Conservation (phyloP, 2,113 vertebrate species). For the Rutilus rutilus region DNA sequence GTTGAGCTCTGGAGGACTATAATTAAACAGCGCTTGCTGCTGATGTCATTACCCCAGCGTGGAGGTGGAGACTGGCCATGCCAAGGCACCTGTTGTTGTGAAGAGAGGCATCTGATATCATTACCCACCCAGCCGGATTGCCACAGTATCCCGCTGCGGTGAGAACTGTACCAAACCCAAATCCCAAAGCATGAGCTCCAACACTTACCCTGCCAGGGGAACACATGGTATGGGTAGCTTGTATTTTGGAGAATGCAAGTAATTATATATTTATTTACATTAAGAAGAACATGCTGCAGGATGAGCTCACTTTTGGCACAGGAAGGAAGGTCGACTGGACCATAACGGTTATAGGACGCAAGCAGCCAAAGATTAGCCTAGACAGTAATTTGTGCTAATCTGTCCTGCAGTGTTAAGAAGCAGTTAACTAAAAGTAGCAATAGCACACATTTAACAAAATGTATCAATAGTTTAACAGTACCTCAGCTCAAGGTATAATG, state of each 20-base stretch:
- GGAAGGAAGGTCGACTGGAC: conserved; percentile 5
- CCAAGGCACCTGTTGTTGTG: conserved; percentile 99
- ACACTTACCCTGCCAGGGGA: conserved; percentile 49
- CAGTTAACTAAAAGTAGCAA: not conserved
- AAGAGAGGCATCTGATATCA: conserved; percentile 99
- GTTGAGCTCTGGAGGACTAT: conserved; percentile 92
- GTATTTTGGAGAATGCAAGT: conserved; percentile 35
- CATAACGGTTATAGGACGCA: not conserved
- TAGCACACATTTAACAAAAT: not conserved
- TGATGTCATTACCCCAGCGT: conserved; percentile 99
- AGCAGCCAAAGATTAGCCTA: conserved; percentile 28
- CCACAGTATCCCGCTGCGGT: conserved; percentile 91
- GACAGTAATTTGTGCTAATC: conserved; percentile 50
- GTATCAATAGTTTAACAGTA: not conserved
- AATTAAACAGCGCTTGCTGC: conserved; percentile 97
- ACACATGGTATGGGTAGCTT: conserved; percentile 39
- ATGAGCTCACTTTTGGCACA: conserved; percentile 30
- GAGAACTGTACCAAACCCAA: conserved; percentile 95
- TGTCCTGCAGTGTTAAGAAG: conserved; percentile 8
- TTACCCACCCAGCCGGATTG: conserved; percentile 99
- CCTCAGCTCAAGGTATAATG: not conserved
- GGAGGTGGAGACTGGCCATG: conserved; percentile 93
- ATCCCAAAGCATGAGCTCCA: conserved; percentile 66
- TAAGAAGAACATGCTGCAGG: not conserved
- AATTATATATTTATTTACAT: conserved; percentile 42